These are phyloP conservation scores for Darevskia mixta DNA, from an alignment of 2,797 vertebrate species.

Conservation along the genomic window DNA sequence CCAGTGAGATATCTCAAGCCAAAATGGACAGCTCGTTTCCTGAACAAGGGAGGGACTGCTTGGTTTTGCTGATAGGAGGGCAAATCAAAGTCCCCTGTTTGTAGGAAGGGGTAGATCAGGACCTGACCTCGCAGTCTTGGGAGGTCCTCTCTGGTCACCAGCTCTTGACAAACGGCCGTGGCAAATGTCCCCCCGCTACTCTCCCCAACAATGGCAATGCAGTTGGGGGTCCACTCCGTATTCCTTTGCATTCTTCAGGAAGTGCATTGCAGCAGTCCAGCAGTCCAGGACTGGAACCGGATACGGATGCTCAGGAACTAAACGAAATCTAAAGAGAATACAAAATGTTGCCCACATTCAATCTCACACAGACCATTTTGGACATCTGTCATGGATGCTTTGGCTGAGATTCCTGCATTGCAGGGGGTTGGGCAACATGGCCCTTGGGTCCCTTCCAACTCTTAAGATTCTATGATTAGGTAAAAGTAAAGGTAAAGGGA, in stretches of 20 bases:
- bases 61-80: conserved; percentile 90
- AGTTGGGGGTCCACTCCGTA: conserved; percentile 80
- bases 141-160: conserved; percentile 71
- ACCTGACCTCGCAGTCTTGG: conserved; percentile 83
- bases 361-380: too few species aligned
- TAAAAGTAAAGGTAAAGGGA: too few species aligned
- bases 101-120: conserved; percentile 82
- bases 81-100: conserved; percentile 82
- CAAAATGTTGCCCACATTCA: too few species aligned
- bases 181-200: conserved; percentile 82
- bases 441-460: conserved; percentile 63
- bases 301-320: too few species aligned
- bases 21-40: conserved; percentile 67
- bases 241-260: conserved; percentile 59
- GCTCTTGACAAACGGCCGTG: conserved; percentile 75
- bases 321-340: too few species aligned
- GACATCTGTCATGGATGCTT: too few species aligned
- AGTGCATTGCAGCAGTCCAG: too few species aligned
- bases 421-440: too few species aligned
- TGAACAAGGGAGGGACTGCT: not conserved
- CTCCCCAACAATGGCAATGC: conserved; percentile 83
- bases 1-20: conserved; percentile 80
- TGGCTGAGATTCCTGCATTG: too few species aligned
- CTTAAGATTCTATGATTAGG: conserved; percentile 79
- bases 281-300: too few species aligned